phyloP scores from a whole-genome alignment of 2,113 vertebrate genomes.

The Heterochromis multidens region DNA sequence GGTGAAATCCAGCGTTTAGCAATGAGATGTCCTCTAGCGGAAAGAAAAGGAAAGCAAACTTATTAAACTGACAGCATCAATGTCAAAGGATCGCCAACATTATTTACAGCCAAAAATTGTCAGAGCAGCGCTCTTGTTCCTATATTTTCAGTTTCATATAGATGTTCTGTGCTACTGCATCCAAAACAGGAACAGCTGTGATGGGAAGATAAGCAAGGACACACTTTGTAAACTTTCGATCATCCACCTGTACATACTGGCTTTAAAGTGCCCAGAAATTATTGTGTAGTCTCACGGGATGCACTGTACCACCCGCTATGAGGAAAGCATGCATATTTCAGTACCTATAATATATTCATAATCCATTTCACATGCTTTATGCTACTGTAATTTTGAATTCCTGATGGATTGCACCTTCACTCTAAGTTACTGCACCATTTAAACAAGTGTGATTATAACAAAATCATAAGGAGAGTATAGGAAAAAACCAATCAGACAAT shows the following conservation, averaged over 20 bases:
- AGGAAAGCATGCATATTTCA: conserved; percentile 43
- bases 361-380: conserved; percentile 24
- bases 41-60: not conserved
- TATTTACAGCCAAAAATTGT: not conserved
- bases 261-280: not conserved
- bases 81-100: not conserved
- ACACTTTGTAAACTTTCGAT: conserved; percentile 5
- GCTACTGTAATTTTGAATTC: conserved; percentile 14
- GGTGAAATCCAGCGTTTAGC: not conserved
- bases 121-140: not conserved
- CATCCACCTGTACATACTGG: conserved; percentile 1
- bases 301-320: not conserved
- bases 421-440: not conserved
- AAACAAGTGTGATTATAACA: not conserved
- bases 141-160: not conserved
- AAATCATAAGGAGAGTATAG: not conserved
- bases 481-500: conserved; percentile 9
- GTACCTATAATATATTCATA: conserved; percentile 49
- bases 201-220: conserved; percentile 1
- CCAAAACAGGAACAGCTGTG: not conserved
- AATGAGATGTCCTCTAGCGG: not conserved
- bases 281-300: not conserved
- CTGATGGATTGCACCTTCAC: not conserved
- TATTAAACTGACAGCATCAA: not conserved
- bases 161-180: not conserved